phyloP scores from a whole-genome alignment of 2,797 vertebrate genomes.

The Apodemus agrarius region DNA sequence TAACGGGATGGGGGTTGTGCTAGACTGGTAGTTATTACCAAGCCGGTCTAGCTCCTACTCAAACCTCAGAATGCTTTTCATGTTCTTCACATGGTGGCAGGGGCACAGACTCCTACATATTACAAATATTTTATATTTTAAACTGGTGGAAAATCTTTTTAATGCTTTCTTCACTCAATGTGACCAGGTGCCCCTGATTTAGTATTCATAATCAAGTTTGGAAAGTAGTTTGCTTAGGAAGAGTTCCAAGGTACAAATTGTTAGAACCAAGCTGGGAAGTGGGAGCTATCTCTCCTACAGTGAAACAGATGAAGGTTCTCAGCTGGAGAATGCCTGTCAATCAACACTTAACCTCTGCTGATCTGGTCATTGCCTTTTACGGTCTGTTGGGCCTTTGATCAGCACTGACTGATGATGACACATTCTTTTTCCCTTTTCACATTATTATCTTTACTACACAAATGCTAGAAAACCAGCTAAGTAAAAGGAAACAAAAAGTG shows the following conservation, averaged over 20 bases:
- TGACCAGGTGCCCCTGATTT: neutral
- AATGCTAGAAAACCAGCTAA: conserved; percentile 26
- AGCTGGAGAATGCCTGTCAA: neutral
- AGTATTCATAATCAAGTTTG: conserved; percentile 42
- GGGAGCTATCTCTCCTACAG: neutral
- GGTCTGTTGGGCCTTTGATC: neutral
- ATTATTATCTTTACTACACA: conserved; percentile 30
- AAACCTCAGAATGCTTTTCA: neutral
- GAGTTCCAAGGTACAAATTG: neutral
- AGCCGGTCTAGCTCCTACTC: neutral
- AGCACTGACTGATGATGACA: neutral
- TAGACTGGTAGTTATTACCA: neutral
- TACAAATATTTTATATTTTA: neutral
- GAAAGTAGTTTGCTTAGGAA: conserved; percentile 11
- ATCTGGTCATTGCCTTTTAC: neutral
- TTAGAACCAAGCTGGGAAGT: neutral
- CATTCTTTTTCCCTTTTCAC: neutral
- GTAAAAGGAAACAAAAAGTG: neutral
- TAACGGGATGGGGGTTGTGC: rapidly evolving
- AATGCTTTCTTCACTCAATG: neutral
- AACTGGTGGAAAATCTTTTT: conserved; percentile 11
- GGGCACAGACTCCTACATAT: neutral
- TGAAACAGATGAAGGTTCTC: neutral
- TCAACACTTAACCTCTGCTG: neutral
- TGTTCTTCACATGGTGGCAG: neutral